Percentiles rank a stretch among this genome's conserved stretches.
Evolutionary conservation across 2,888 invertebrate genomes (phyloP).

Genomic region (Drosophila colorata): DNA sequence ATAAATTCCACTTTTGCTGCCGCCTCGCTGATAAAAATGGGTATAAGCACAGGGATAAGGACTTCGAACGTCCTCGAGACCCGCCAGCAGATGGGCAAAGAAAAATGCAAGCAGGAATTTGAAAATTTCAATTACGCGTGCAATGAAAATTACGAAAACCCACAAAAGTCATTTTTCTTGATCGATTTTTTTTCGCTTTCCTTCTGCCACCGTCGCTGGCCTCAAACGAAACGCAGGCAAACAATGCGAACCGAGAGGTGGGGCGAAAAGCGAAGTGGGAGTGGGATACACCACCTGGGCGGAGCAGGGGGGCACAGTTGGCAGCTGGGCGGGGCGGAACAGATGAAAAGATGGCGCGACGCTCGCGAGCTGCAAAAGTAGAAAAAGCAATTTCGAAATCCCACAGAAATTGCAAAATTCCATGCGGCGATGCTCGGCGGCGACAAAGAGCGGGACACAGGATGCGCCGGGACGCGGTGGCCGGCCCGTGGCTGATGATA

Average conservation of each 20-base stretch:
- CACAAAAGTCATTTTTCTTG: conserved; percentile 82
- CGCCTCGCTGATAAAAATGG: conserved; percentile 62
- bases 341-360: conserved; percentile 49
- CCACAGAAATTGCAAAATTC: conserved; percentile 82
- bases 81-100: conserved; percentile 27
- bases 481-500: conserved; percentile 55
- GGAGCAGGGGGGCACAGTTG: conserved; percentile 50
- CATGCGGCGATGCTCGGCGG: conserved; percentile 64
- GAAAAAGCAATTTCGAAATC: conserved; percentile 82
- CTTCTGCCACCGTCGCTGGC: conserved; percentile 23
- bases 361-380: conserved; percentile 68
- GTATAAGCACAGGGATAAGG: conserved; percentile 20
- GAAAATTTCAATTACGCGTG: conserved; percentile 83
- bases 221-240: conserved; percentile 71
- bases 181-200: conserved; percentile 71
- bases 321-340: conserved; percentile 19
- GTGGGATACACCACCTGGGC: conserved; percentile 40
- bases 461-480: conserved; percentile 29
- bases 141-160: conserved; percentile 82
- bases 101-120: conserved; percentile 80
- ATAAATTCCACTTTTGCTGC: conserved; percentile 69
- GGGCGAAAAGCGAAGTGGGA: not conserved
- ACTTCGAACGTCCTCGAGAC: not conserved
- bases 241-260: conserved; percentile 50
- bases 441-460: conserved; percentile 43